Evolutionary conservation across 2,797 vertebrate genomes (phyloP).

Genomic region (Phataginus tetradactyla): DNA sequence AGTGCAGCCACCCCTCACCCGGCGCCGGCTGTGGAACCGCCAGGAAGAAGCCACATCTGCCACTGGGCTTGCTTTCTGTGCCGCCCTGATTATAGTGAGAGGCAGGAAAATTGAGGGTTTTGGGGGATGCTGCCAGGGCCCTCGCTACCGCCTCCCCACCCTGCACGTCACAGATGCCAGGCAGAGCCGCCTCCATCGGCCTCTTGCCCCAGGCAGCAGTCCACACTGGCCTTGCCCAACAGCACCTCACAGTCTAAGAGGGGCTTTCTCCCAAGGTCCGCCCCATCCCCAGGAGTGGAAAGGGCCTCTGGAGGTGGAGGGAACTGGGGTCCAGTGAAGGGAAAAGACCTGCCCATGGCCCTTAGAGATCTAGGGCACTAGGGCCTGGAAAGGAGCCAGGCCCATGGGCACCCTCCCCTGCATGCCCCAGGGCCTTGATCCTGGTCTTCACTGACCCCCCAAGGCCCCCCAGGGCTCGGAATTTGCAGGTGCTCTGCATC

Average conservation of each 20-base stretch:
- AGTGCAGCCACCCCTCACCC: neutral
- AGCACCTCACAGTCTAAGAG: rapidly evolving
- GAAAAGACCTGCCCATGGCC: neutral
- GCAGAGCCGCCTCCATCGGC: constrained; percentile 29
- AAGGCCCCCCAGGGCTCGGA: neutral
- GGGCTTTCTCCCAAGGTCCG: neutral
- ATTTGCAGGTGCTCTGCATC: neutral
- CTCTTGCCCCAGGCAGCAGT: neutral
- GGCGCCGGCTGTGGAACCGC: rapidly evolving
- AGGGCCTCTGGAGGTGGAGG: neutral
- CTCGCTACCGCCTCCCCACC: constrained; percentile 39
- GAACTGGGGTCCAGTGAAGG: neutral
- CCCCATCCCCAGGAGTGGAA: neutral
- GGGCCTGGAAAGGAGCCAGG: no score
- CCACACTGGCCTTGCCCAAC: neutral
- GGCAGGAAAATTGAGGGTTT: constrained; percentile 74
- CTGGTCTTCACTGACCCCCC: neutral
- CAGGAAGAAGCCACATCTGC: constrained; percentile 23
- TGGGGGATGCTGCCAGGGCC: constrained; percentile 57
- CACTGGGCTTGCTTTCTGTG: neutral
- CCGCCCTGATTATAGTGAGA: constrained; percentile 72
- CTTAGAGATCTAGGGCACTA: neutral
- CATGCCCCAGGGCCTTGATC: neutral
- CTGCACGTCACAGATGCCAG: constrained; percentile 60
- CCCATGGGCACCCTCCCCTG: neutral